Evolutionary conservation across 2,113 vertebrate species (phyloP), one percentile per base, ranked within the genome.

Genomic region (Hydrolagus affinis): DNA sequence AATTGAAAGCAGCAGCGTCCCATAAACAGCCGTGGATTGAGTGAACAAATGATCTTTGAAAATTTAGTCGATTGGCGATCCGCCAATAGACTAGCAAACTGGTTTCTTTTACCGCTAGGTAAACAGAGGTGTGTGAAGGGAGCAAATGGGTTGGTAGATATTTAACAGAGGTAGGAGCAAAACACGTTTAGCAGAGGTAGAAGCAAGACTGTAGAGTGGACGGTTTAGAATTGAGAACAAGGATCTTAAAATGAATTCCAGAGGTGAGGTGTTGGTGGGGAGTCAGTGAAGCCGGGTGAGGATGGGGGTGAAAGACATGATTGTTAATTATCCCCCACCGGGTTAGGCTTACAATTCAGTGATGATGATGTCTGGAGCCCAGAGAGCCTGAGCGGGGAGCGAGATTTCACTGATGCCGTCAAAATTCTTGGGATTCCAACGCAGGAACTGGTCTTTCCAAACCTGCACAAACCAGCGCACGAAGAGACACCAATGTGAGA

Each of bases 371-470:
- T 95, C 95, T 12, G 93, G 95, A 8, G 94, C 91, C 94, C 93
- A 95, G 88, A 96, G 91, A 59, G 88, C 91, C 62, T 92, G 91
- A 0, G 94, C 94, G 3, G 93, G 93, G 85, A 96, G 89, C 0
- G 93, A 96, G 87, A 96, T 93, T 90, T 95, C 95, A 74, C 87
- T 94, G 89, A 96, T 95, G 0, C 93, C 92, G 76, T 96, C 92
- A 83, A 94, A 94, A 85, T 93, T 89, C 8, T 92, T 93, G 0
- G 94, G 93, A 86, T 95, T 93, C 95, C 95, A 95, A 44, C 95
- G 91, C 70, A 96, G 91, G 90, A 95, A 95, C 86, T 95, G 94
- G 86, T 95, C 95, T 0, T 89, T 92, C 95, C 94, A 94, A 78
- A 95, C 91, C 95, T 96, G 89, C 85, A 86, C 44, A 44, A 44